These are phyloP conservation scores for Helarctos malayanus DNA, from an alignment of 2,797 vertebrate genomes.

Conservation along the genomic window DNA sequence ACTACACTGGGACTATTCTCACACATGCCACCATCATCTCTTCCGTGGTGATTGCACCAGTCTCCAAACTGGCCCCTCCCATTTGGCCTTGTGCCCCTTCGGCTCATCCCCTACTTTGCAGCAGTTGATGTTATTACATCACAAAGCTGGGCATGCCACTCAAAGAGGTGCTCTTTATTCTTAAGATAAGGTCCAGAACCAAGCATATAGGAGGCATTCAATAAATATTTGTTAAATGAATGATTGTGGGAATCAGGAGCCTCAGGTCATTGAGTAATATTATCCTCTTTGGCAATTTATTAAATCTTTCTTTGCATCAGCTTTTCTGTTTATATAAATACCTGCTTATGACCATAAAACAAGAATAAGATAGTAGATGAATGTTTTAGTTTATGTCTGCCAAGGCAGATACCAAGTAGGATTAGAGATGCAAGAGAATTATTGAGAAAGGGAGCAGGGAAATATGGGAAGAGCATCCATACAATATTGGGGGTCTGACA, in stretches of 20 bases:
- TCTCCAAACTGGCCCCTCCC: neutral
- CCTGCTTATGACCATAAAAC: neutral
- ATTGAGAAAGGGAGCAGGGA: neutral
- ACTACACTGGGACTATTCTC: neutral
- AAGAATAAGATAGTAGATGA: neutral
- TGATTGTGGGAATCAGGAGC: neutral
- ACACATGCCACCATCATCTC: neutral
- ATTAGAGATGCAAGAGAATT: neutral
- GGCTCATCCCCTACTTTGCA: neutral
- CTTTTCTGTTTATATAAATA: slow-evolving; percentile 40
- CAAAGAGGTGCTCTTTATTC: neutral
- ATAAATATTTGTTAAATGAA: neutral
- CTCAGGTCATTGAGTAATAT: neutral
- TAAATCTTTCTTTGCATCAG: neutral
- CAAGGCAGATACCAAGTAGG: neutral
- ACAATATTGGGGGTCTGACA: neutral
- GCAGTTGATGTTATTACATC: neutral
- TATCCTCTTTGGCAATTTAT: neutral
- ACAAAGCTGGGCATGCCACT: neutral
- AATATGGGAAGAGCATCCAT: neutral
- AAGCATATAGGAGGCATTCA: neutral
- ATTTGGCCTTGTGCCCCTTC: neutral
- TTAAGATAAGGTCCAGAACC: neutral
- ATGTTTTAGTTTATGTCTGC: neutral
- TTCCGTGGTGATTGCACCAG: neutral